These are phyloP conservation scores for Metridium senile DNA, from an alignment of 92 coral and sea anemone species.

Conservation along the genomic window DNA sequence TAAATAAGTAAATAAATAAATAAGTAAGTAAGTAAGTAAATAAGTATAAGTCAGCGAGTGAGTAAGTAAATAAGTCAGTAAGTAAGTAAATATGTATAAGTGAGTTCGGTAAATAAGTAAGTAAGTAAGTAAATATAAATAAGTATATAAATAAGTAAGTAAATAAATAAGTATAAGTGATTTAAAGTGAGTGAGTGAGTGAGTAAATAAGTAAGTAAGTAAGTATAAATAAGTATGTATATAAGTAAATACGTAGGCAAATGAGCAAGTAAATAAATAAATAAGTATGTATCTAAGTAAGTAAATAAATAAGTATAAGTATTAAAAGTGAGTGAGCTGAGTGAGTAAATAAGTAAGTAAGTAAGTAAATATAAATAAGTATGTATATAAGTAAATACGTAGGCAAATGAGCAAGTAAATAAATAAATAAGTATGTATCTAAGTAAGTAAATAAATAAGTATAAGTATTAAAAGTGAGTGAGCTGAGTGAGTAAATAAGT, in stretches of 20 bases:
- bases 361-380: not conserved
- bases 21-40: not conserved
- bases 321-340: no score
- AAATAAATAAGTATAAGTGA: no score
- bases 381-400: not conserved
- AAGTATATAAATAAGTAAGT: not conserved
- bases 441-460: not conserved
- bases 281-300: not conserved
- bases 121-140: not conserved
- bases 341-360: no score
- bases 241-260: not conserved
- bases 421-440: not conserved
- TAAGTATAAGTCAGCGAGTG: not conserved
- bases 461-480: no score
- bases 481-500: no score
- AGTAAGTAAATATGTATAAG: no score
- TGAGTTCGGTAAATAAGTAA: not conserved
- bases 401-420: not conserved
- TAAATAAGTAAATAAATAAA: not conserved
- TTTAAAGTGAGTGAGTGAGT: not conserved
- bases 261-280: not conserved
- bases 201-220: no score
- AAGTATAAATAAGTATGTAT: no score
- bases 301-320: not conserved
- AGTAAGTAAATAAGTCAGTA: not conserved